A percentile compares a stretch with the other conserved stretches of the same genome.
phyloP scores from a whole-genome alignment of 30 jellyfish, hydroid and myxozoan genomes.

The Aurelia aurita region DNA sequence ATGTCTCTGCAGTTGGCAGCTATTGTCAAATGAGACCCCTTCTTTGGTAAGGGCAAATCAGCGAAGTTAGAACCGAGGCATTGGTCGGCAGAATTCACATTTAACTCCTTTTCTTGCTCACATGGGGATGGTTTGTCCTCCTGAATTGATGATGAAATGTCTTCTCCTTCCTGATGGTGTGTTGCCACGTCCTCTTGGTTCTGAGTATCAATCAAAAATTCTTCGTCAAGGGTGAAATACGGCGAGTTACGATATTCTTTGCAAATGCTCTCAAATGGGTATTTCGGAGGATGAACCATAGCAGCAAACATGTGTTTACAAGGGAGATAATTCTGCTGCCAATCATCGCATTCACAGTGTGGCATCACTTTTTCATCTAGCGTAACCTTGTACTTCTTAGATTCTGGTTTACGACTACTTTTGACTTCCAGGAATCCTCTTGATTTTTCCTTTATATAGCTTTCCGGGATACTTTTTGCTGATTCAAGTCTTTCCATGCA shows the following conservation, averaged over 20 bases:
- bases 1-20: conserved; percentile 15
- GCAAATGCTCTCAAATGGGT: conserved; percentile 7
- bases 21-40: conserved; percentile 3
- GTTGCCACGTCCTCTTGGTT: background rate
- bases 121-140: background rate
- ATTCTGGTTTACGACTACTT: too few species aligned
- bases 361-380: too few species aligned
- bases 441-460: too few species aligned
- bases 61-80: background rate
- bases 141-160: background rate
- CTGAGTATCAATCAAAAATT: background rate
- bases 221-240: conserved; percentile 1
- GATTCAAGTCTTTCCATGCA: too few species aligned
- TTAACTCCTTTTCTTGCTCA: background rate
- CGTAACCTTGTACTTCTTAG: too few species aligned
- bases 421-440: too few species aligned
- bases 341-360: too few species aligned
- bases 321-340: too few species aligned
- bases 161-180: background rate
- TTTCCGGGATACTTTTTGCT: too few species aligned
- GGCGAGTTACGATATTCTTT: background rate
- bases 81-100: background rate
- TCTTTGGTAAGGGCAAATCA: conserved; percentile 11
- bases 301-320: too few species aligned
- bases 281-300: background rate